Evolutionary conservation across 2,797 vertebrate species (phyloP), one percentile per base, ranked within the genome.

Genomic region (Girardinus metallicus): DNA sequence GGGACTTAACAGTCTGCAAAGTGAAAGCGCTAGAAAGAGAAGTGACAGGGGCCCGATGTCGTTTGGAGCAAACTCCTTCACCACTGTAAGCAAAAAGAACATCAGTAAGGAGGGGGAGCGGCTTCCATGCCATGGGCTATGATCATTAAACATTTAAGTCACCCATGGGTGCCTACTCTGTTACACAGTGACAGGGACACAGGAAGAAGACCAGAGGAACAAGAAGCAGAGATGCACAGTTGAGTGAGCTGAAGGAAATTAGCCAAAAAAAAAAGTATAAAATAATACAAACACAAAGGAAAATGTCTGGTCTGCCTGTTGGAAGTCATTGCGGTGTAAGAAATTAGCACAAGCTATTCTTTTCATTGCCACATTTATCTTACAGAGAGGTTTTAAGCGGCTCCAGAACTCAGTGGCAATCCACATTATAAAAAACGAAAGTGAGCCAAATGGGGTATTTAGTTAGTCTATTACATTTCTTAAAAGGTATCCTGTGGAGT

Each of bases 101-200:
- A 93, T 78, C 46, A 72, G 85, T 80, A 83, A 62, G 83, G 82
- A 46, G 41, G 75, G n/a, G 73, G 81, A 70, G 81, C 46, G 26
- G 46, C 86, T 74, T 86, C 82, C 47, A 79, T 55, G 78, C 87
- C 77, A 80, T 60, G 26, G 86, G 88, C 84, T 36, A 73, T 76
- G 86, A 80, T 88, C 91, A 92, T 92, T 94, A 93, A 93, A 94
- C 87, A 93, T 93, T 92, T 83, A 93, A 87, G 85, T 82, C 84
- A 83, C 87, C 83, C 75, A 71, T 57, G 87, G 87, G 80, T 84
- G 81, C 83, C 83, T 79, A 49, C 83, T 87, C 80, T 78, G 85
- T 86, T 88, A 88, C 80, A 77, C 70, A 34, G 68, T 74, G 89
- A 86, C 85, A 79, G 83, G 60, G 79, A 82, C 86, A 86, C 66